Base-by-base conservation (phyloP, 1,140 invertebrate genomes). In the Eupeodes corollae region DNA sequence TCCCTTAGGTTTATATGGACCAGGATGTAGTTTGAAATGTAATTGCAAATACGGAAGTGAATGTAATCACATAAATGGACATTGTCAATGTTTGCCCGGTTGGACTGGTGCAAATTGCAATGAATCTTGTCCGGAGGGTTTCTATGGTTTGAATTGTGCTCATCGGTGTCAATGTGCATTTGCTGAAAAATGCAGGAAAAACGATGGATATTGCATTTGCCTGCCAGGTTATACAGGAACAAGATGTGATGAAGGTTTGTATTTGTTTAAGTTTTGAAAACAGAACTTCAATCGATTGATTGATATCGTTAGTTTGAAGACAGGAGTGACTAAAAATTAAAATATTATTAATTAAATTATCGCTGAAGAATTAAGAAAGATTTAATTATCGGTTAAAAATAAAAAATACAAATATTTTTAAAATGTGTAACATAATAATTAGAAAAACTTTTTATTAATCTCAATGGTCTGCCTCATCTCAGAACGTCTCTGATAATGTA, bases 31-130 rank as follows among this genome's bases (percentile, higher is more conserved):
- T n/a, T 70, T 83, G 35, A 79, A 77, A 41, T 97, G 94, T 65
- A 74, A 76, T 26, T 98, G 94, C 65, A 84, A 85, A 59, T 89
- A 95, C 63, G 83, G 83, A 13, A 90, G 84, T 5, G 81, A 86
- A 49, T 97, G 92, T 69, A 86, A 95, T 70, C 85, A 91, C 54
- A 79, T 84, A 13, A 88, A 80, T 11, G 93, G 91, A 71, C 71
- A 75, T 51, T 96, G 92, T 61, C 77, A 84, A 49, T 96, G 92
- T 67, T 67, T 79, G 50, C 84, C 88, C 30, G 92, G 88, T 5
- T 91, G 88, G 86, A 79, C 75, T 13, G 90, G 91, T 1, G 64
- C 74, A 26, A 77, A 75, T 41, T 98, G 95, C 69, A 78, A 82
- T 48, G 74, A 72, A 54, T 79, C 84, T 30, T 99, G 95, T 69